Evolutionary conservation across 2,888 invertebrate species (phyloP).

Genomic region (Rapana venosa): DNA sequence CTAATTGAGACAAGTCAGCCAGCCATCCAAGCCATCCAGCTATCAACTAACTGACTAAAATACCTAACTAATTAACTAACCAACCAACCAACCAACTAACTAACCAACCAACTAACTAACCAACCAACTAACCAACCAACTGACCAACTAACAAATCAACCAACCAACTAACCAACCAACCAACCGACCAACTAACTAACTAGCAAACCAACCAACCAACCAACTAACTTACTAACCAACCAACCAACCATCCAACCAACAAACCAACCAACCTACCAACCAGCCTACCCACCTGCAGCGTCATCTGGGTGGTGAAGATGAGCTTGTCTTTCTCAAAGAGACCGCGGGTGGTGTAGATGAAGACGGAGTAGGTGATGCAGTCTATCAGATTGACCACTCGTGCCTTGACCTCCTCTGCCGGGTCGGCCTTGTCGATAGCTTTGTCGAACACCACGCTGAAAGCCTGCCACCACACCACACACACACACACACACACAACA

Average conservation of each 20-base stretch:
- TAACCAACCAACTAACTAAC: too few relatives aligned
- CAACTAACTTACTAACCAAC: too few relatives aligned
- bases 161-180: too few relatives aligned
- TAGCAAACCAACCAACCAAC: too few relatives aligned
- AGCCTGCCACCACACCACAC: constrained; percentile 82
- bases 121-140: too few relatives aligned
- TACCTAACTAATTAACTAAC: too few relatives aligned
- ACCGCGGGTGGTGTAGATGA: constrained; percentile 95
- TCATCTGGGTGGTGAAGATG: constrained; percentile 97
- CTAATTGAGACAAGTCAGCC: too few relatives aligned
- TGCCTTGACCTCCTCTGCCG: constrained; percentile 87
- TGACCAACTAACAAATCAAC: too few relatives aligned
- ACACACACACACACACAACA: constrained; percentile 22
- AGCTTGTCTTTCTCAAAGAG: constrained; percentile 97
- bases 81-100: too few relatives aligned
- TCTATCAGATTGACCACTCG: constrained; percentile 94
- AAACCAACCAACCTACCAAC: not conserved
- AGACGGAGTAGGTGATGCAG: constrained; percentile 95
- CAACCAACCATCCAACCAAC: not conserved
- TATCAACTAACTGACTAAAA: too few relatives aligned
- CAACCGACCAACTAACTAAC: too few relatives aligned
- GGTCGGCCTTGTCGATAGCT: constrained; percentile 92
- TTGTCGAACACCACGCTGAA: constrained; percentile 99
- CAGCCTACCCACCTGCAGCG: constrained; percentile 86
- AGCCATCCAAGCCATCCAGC: too few relatives aligned